Evolutionary conservation across 2,797 vertebrate species (phyloP).

Genomic region (Taenioides sp.): DNA sequence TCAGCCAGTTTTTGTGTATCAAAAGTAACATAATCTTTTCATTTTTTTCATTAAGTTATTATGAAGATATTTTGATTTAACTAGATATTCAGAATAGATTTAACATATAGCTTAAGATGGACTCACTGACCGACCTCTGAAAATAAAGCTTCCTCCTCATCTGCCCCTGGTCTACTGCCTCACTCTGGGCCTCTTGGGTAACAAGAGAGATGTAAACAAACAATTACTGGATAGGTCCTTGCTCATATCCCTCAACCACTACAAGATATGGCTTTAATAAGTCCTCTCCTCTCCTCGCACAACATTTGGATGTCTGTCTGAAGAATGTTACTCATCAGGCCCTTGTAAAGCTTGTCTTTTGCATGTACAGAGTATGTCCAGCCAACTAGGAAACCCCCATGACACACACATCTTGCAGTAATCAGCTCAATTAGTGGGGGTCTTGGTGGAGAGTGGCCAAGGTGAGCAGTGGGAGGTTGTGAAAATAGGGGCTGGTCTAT

Average conservation of each 20-base stretch:
- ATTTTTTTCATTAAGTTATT: background rate
- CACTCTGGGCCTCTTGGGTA: constrained; percentile 61
- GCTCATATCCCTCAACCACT: constrained; percentile 64
- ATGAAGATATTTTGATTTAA: background rate
- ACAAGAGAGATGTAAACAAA: constrained; percentile 76
- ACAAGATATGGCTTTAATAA: constrained; percentile 71
- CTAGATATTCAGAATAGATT: background rate
- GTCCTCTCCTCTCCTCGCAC: constrained; percentile 30
- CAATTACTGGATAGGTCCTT: constrained; percentile 72
- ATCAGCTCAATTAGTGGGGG: constrained; percentile 92
- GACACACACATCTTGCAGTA: constrained; percentile 88
- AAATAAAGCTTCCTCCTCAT: constrained; percentile 40
- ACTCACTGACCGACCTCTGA: constrained; percentile 46
- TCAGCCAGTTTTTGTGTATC: no score
- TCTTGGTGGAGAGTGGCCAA: constrained; percentile 83
- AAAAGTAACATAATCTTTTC: background rate
- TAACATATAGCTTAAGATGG: constrained; percentile 26
- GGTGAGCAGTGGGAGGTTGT: constrained; percentile 90
- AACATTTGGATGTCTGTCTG: constrained; percentile 55
- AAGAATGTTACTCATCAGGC: constrained; percentile 75
- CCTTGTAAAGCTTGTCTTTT: constrained; percentile 63
- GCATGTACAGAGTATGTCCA: constrained; percentile 48
- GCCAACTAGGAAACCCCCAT: constrained; percentile 39
- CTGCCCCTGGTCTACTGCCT: constrained; percentile 33
- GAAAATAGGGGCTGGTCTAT: constrained; percentile 88